Evolutionary conservation across 2,888 invertebrate genomes (phyloP), one percentile per base, ranked within the genome.

Genomic region (Drosophila hamatofila): DNA sequence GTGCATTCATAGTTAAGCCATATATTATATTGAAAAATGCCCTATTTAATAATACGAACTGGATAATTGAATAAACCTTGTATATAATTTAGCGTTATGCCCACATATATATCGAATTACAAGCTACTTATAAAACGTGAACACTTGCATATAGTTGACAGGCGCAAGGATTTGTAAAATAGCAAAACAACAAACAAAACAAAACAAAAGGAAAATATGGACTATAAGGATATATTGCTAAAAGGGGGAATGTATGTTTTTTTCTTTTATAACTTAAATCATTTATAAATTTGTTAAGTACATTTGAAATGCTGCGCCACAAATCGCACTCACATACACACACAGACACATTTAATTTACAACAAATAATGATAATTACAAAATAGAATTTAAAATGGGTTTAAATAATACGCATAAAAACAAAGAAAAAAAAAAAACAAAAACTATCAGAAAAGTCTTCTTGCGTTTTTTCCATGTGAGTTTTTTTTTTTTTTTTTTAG

Each of bases 51-150:
- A 55, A 62, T 39, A 65, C 46, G 62, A 71, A 71, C 49, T 48
- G 57, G 42, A 72, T 56, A 56, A 68, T 37, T 57, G 42, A 68
- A 74, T 73, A 69, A 81, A 80, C 84, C 85, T 83, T 84, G 84
- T 84, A 84, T 84, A 84, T 84, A 84, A 88, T 88, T 84, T 84
- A 84, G 83, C 72, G 51, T 75, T 80, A 80, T 69, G 37, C 62
- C 39, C 30, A 27, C 30, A 27, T 61, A 65, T 69, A 75, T 72
- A 75, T 74, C 75, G 52, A 75, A 62, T 51, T 65, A 65, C 67
- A 63, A 57, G 59, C 59, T 75, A 63, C 39, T 56, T 60, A 56
- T 71, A 54, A 37, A 48, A 25, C 12, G 39, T 39, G 16, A 63
- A 41, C 37, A 48, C 33, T 58, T 63, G 42, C 37, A 58, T 59